Base-by-base conservation (phyloP, 2,888 invertebrate genomes). In the Epiblema foenella region DNA sequence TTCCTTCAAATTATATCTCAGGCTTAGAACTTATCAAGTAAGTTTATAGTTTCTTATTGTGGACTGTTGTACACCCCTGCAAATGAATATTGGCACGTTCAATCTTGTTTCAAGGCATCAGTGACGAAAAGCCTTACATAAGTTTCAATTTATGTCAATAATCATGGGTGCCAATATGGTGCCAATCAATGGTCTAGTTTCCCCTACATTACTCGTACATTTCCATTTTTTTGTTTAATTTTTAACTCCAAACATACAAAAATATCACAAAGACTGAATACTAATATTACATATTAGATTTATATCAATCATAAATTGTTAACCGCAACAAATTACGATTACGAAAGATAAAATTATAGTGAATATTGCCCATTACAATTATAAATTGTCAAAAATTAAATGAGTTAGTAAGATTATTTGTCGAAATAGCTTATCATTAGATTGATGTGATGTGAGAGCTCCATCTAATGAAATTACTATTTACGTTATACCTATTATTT, bases 201-300 rank as follows among this genome's bases (percentile, higher is more conserved):
- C 18, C 51, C 17, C 51, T 51, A 51, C 3, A 42, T 46, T 46
- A 12, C 46, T n/a, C n/a, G 5, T 15, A 4, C 24, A 24, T 46
- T 46, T n/a, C n/a, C n/a, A n/a, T n/a, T n/a, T n/a, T 46, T 46
- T 46, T 8, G n/a, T n/a, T 46, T 46, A 46, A 0, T 33, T 56
- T 24, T 24, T 37, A 59, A 59, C 59, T 65, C 29, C 65, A 60
- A 70, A 54, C 65, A 54, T 54, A 46, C 29, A 24, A 54, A 37
- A 42, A 46, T 66, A 70, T 70, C 70, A 70, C 70, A 65, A 52
- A 46, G 20, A 17, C 42, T 18, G 42, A 65, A 69, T 33, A 56
- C 59, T 70, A 70, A 70, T 37, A 70, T 70, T 70, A 46, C 10
- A 65, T 37, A 66, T 70, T 66, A 70, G 65, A 65, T 54, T 52